Base-by-base conservation (phyloP, 2,888 invertebrate species). In the Trichopoda pennipes region DNA sequence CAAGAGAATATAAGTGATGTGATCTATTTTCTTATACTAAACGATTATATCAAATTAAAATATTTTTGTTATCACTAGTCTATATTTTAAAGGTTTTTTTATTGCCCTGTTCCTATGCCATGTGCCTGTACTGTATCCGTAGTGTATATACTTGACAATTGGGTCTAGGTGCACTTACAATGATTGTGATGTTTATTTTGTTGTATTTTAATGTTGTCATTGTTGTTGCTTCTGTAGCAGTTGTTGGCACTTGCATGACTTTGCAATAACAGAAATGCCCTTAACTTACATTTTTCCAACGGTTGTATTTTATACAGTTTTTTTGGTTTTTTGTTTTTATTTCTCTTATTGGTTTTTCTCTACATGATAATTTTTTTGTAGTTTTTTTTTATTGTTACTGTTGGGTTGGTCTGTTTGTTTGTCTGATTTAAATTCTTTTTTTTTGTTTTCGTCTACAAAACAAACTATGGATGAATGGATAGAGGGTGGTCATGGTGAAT, bases 231-330 rank as follows among this genome's bases (percentile, higher is more conserved):
- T 32, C 6, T 21, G 44, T 66, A 4, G 51, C 61, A n/a, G 69
- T 63, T 73, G 77, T 53, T 78, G 82, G 82, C 79, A 60, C 47
- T 79, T 64, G 82, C 66, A 44, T 75, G 75, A 66, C 60, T 75
- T 75, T 79, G 79, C 72, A 79, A 79, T 51, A 78, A 64, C 78
- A 79, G 61, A 75, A 76, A 72, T 75, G 82, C 79, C 82, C 82
- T 82, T 82, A 82, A 75, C 79, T 82, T 82, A 79, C 79, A 75
- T 82, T 79, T 60, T 66, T 58, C 79, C 47, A 74, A 63, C 61
- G 66, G 38, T 66, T 77, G 66, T 55, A 72, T 63, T 72, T 49
- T 55, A 32, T 38, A 44, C 12, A 56, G 56, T 28, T 28, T 3
- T n/a, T n/a, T n/a, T n/a, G n/a, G 23, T 58, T 55, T 56, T 58